A percentile compares a stretch with the other conserved stretches of the same genome.
Conservation (phyloP, 1,140 invertebrate species). For the Phymorhynchus buccinoides region DNA sequence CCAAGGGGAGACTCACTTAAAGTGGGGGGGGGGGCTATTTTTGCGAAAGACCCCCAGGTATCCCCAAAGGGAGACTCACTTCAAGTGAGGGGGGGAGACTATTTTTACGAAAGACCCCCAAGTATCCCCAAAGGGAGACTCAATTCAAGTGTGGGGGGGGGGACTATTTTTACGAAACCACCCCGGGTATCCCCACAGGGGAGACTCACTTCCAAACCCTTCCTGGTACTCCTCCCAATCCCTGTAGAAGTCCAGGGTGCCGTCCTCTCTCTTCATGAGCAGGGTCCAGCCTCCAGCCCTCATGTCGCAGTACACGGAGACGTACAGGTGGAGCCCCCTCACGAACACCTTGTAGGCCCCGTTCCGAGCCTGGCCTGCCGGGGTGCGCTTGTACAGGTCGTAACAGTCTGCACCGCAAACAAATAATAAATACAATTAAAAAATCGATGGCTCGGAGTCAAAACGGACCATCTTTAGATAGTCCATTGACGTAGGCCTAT, state of each 20-base stretch:
- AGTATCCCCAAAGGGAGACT: too few relatives aligned
- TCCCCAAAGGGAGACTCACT: too few relatives aligned
- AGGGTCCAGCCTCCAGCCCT: slow-evolving; percentile 90
- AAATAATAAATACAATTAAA: neutral
- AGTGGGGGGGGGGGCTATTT: too few relatives aligned
- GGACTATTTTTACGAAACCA: too few relatives aligned
- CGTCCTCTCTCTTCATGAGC: slow-evolving; percentile 86
- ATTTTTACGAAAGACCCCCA: too few relatives aligned
- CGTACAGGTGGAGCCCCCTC: slow-evolving; percentile 41
- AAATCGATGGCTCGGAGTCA: too few relatives aligned
- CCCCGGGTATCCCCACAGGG: neutral
- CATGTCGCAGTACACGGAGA: slow-evolving; percentile 82
- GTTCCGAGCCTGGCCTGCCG: slow-evolving; percentile 55
- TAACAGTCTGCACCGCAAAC: slow-evolving; percentile 66
- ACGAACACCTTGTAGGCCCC: slow-evolving; percentile 63
- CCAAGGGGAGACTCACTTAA: too few relatives aligned
- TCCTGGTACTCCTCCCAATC: slow-evolving; percentile 96
- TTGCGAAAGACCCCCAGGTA: too few relatives aligned
- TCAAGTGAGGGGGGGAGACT: too few relatives aligned
- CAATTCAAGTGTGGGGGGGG: too few relatives aligned
- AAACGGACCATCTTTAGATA: too few relatives aligned
- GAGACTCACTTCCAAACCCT: slow-evolving; percentile 87
- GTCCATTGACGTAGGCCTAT: too few relatives aligned
- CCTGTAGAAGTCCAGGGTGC: slow-evolving; percentile 87
- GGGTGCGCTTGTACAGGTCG: slow-evolving; percentile 59